Base-by-base conservation (phyloP, 2,888 invertebrate genomes). In the Tipula helvola region DNA sequence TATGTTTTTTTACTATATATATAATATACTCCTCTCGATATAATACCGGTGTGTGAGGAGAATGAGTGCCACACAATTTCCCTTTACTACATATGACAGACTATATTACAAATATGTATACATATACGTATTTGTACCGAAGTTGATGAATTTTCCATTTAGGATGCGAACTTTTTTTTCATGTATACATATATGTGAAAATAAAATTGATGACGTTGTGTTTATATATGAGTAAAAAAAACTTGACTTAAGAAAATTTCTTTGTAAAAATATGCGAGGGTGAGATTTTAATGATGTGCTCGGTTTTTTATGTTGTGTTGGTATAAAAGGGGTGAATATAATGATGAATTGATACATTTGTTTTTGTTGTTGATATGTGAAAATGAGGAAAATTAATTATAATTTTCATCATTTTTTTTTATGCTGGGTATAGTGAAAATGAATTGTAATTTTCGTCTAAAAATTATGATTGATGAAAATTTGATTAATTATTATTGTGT, bases 341-440 rank as follows among this genome's bases (percentile, higher is more conserved):
- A 83, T 83, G 83, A 83, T 83, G 83, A 83, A 83, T 83, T 83
- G 83, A 83, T 83, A 83, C 83, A 83, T 83, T 83, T 83, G 83
- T 83, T 83, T 57, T 83, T 83, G 83, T 83, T 83, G 83, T 83
- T 83, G 83, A 83, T 83, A 83, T 83, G 83, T 83, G 83, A 83
- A 83, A 83, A 83, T 83, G 83, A 36, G 83, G 36, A 83, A 83
- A 83, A 83, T 57, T 57, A 57, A 57, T 57, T 57, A 57, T 57
- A n/a, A 57, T 57, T 57, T 57, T 57, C 52, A 12, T 57, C 16
- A 57, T 57, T 7, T 57, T 57, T 57, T 16, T 57, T 57, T 28
- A 1, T 28, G 28, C 28, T 28, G 28, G 28, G 7, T n/a, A 16
- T 57, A 16, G 47, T 57, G 52, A 57, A 57, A 57, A 57, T 57